Percentiles rank a stretch among this genome's conserved stretches.
These are phyloP conservation scores for Lepidothrix coronata DNA, from an alignment of 2,113 vertebrate genomes.

Conservation along the genomic window DNA sequence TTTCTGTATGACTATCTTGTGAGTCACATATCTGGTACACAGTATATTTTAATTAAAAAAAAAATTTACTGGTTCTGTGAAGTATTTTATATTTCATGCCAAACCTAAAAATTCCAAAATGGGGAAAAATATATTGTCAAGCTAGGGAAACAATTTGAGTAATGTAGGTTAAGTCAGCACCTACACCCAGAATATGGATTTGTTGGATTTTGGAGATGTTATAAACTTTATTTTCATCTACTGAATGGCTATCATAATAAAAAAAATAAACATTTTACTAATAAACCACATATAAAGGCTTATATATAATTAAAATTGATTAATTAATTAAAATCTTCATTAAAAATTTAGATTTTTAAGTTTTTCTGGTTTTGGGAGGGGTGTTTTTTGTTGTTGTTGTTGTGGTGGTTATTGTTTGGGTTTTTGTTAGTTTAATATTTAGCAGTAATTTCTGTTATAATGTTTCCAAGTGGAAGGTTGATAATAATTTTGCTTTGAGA, in stretches of 20 bases:
- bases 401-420: background rate
- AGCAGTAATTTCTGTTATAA: background rate
- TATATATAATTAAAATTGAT: background rate
- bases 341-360: background rate
- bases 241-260: background rate
- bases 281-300: background rate
- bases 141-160: background rate
- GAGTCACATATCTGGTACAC: background rate
- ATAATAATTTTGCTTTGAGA: background rate
- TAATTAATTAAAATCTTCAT: background rate
- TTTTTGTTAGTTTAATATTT: background rate
- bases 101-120: background rate
- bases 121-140: background rate
- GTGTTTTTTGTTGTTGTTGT: background rate
- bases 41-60: background rate
- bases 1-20: background rate
- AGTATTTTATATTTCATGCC: background rate
- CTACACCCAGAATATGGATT: background rate
- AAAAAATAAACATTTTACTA: background rate
- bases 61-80: accelerated
- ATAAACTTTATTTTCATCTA: background rate
- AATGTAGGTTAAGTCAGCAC: background rate
- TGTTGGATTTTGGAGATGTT: background rate
- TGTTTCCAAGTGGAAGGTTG: background rate
- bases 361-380: background rate